Evolutionary conservation across 2,888 invertebrate species (phyloP).

Genomic region (Eupithecia abbreviata): DNA sequence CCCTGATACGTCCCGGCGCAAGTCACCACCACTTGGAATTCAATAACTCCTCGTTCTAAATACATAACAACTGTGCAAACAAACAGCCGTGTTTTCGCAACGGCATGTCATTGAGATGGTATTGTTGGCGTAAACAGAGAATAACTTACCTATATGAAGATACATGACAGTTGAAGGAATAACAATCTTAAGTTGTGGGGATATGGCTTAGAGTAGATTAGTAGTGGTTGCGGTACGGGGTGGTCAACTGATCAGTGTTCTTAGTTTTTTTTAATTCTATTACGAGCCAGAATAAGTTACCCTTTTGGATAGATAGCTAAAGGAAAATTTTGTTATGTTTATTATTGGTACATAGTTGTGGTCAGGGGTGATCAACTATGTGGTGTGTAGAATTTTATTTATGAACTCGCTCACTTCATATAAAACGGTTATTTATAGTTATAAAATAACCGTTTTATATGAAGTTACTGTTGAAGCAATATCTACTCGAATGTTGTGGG

Average conservation of each 20-base stretch:
- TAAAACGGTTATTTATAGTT: no score
- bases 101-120: slow-evolving; percentile 25
- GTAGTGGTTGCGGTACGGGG: not conserved
- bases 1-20: not conserved
- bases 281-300: not conserved
- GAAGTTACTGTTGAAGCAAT: not conserved
- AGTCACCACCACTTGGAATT: slow-evolving; percentile 30
- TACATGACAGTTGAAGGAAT: not conserved
- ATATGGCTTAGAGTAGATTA: not conserved
- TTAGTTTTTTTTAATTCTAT: not conserved
- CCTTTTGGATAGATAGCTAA: no score
- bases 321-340: not conserved
- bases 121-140: slow-evolving; percentile 15
- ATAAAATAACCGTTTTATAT: not conserved
- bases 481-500: not conserved
- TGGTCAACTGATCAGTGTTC: not conserved
- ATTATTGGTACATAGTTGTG: not conserved
- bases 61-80: slow-evolving; percentile 44
- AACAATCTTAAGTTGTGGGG: not conserved
- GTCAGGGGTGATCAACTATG: not conserved
- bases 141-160: slow-evolving; percentile 7
- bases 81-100: slow-evolving; percentile 33
- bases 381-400: not conserved
- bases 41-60: slow-evolving; percentile 40
- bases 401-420: no score